These are phyloP conservation scores for Lanistes nyassanus DNA, from an alignment of 1,140 invertebrate genomes.

Conservation along the genomic window DNA sequence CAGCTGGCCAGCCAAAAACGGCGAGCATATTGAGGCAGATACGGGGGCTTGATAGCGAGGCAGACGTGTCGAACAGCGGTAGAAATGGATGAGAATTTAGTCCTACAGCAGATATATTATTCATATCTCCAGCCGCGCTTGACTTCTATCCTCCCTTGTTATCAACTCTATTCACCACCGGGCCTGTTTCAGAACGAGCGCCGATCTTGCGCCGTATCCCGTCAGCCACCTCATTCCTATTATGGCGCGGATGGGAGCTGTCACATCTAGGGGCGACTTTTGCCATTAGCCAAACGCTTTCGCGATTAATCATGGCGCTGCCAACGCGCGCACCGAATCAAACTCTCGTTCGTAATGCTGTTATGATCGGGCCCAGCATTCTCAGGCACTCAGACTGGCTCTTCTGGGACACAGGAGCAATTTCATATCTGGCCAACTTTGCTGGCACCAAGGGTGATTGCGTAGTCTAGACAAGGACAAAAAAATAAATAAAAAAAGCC, in stretches of 20 bases:
- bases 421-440: conserved; percentile 11
- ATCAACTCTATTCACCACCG: background rate
- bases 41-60: background rate
- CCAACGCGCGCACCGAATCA: background rate
- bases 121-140: conserved; percentile 1
- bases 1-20: too few relatives aligned
- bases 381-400: background rate
- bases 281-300: background rate
- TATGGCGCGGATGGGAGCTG: background rate
- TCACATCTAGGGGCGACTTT: conserved; percentile 7
- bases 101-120: conserved; percentile 12
- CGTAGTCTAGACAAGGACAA: too few relatives aligned
- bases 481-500: too few relatives aligned
- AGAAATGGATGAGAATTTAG: conserved; percentile 13
- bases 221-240: background rate
- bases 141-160: background rate
- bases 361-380: conserved; percentile 9
- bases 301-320: conserved; percentile 1
- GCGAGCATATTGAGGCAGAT: background rate
- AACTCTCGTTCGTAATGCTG: conserved; percentile 12
- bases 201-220: background rate
- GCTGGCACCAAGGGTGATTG: too few relatives aligned
- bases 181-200: too few relatives aligned
- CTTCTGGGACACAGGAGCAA: background rate
- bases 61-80: background rate